These are phyloP conservation scores for Hermaeophaga mercurialis DNA, from an alignment of 2,888 invertebrate genomes.

Conservation along the genomic window DNA sequence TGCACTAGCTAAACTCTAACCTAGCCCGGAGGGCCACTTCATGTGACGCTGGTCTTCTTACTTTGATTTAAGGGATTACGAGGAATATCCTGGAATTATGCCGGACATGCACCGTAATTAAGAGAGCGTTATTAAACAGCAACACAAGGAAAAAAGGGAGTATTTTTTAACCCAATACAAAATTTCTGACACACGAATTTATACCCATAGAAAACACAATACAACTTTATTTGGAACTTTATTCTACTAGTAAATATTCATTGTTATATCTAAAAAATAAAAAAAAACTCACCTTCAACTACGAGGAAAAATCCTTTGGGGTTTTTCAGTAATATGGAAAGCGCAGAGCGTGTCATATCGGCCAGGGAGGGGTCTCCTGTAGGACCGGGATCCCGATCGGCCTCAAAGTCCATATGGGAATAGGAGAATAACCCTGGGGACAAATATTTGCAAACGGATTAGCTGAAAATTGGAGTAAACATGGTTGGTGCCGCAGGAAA, in stretches of 20 bases:
- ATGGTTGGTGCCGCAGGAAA: background rate
- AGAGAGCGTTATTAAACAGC: too few relatives aligned
- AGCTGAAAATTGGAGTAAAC: slow-evolving; percentile 24
- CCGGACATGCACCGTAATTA: background rate
- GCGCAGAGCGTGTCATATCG: slow-evolving; percentile 77
- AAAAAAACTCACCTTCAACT: slow-evolving; percentile 68
- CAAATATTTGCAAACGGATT: slow-evolving; percentile 31
- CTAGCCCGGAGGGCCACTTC: background rate
- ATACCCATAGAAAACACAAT: too few relatives aligned
- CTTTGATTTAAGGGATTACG: background rate
- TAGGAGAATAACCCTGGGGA: slow-evolving; percentile 73
- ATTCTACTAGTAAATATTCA: too few relatives aligned
- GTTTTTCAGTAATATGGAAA: slow-evolving; percentile 72
- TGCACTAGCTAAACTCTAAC: background rate
- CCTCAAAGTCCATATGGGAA: slow-evolving; percentile 81
- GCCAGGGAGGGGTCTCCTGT: slow-evolving; percentile 74
- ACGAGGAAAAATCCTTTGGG: slow-evolving; percentile 77
- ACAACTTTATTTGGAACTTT: too few relatives aligned
- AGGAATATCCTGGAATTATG: background rate
- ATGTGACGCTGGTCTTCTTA: background rate
- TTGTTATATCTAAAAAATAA: too few relatives aligned
- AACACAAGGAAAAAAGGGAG: too few relatives aligned
- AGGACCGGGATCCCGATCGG: slow-evolving; percentile 70
- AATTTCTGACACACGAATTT: too few relatives aligned
- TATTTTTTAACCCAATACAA: too few relatives aligned